These are phyloP conservation scores for Melanotaenia parkinsoni DNA, from an alignment of 2,797 vertebrate species.

Conservation along the genomic window DNA sequence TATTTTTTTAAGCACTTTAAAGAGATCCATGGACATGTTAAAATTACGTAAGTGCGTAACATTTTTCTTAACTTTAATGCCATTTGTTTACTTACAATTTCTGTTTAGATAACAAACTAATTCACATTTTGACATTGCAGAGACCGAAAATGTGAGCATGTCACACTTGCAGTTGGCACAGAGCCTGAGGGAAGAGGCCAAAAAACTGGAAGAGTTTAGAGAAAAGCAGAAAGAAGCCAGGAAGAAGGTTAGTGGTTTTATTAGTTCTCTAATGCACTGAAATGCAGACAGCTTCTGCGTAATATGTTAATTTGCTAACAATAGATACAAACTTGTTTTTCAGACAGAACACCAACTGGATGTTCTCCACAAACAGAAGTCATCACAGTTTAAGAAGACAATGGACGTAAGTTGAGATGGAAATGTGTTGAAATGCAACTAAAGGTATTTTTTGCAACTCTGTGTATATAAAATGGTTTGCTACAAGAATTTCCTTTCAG, in stretches of 20 bases:
- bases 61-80: background rate
- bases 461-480: background rate
- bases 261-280: background rate
- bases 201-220: constrained; percentile 93
- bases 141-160: constrained; percentile 90
- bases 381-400: constrained; percentile 90
- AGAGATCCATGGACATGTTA: constrained; percentile 91
- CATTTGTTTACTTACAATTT: constrained; percentile 11
- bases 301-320: background rate
- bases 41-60: constrained; percentile 91
- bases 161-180: constrained; percentile 92
- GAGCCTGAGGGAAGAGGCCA: constrained; percentile 90
- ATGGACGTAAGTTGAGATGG: constrained; percentile 86
- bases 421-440: background rate
- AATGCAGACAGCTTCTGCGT: background rate
- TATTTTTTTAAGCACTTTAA: constrained; percentile 85
- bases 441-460: background rate
- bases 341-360: constrained; percentile 94
- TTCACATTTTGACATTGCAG: constrained; percentile 63
- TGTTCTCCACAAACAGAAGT: constrained; percentile 89
- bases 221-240: constrained; percentile 90
- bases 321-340: constrained; percentile 22
- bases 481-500: background rate
- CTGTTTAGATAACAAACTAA: background rate
- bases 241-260: constrained; percentile 86